A percentile compares a stretch with the other conserved stretches of the same genome.
Conservation (phyloP, 2,888 invertebrate species). For the Aleiodes leptofemur region DNA sequence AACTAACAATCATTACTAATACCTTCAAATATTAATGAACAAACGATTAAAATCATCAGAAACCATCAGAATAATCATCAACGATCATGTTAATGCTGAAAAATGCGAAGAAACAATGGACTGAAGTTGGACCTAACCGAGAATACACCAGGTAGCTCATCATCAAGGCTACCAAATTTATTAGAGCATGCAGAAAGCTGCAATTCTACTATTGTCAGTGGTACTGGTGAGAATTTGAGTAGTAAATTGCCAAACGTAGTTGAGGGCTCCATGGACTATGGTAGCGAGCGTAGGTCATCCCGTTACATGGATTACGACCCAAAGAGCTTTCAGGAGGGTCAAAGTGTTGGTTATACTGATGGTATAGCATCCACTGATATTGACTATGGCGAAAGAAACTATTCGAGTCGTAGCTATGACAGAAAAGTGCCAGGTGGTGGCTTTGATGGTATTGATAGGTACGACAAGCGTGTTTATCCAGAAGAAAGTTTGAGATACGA, state of each 20-base stretch:
- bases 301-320: constrained; percentile 72
- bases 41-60: no score
- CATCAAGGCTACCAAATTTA: constrained; percentile 70
- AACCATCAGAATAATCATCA: constrained; percentile 19
- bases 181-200: constrained; percentile 73
- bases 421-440: constrained; percentile 58
- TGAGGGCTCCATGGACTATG: constrained; percentile 76
- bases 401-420: constrained; percentile 61
- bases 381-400: constrained; percentile 44
- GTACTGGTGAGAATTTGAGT: constrained; percentile 72
- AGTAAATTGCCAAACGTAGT: constrained; percentile 74
- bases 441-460: constrained; percentile 67
- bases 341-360: constrained; percentile 50
- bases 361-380: constrained; percentile 47
- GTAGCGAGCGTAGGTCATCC: constrained; percentile 73
- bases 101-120: constrained; percentile 72
- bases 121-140: constrained; percentile 74
- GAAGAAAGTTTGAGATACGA: constrained; percentile 69
- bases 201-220: constrained; percentile 54
- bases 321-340: constrained; percentile 60
- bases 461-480: constrained; percentile 70
- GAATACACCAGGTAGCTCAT: constrained; percentile 73
- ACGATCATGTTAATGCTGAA: constrained; percentile 72
- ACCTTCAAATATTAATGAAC: no score
- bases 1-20: no score